phyloP scores from a whole-genome alignment of 1,140 invertebrate genomes.

The Drosophila saltans region DNA sequence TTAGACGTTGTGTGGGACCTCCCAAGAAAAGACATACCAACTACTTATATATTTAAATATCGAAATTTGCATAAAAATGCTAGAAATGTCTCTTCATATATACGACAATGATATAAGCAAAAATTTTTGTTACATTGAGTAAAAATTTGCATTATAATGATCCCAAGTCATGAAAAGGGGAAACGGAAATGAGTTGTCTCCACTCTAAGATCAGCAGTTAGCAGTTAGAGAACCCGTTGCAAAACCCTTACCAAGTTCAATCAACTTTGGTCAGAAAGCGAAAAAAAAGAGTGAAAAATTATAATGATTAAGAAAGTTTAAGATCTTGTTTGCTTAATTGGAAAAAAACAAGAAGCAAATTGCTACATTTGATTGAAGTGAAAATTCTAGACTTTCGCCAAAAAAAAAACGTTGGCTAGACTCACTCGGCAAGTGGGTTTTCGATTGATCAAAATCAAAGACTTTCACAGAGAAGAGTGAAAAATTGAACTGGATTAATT shows the following conservation, averaged over 20 bases:
- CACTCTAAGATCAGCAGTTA: slow-evolving; percentile 4
- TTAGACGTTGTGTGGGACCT: slow-evolving; percentile 36
- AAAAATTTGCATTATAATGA: slow-evolving; percentile 65
- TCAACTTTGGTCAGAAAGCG: slow-evolving; percentile 39
- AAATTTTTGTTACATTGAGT: slow-evolving; percentile 14
- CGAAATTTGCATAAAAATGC: slow-evolving; percentile 62
- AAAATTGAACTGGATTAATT: slow-evolving; percentile 58
- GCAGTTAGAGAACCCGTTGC: slow-evolving; percentile 45
- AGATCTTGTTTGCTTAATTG: slow-evolving; percentile 5
- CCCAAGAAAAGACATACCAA: slow-evolving; percentile 3
- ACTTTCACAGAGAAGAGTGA: slow-evolving; percentile 63
- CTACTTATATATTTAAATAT: not conserved
- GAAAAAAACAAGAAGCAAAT: slow-evolving; percentile 21
- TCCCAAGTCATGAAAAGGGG: slow-evolving; percentile 36
- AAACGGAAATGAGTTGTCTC: slow-evolving; percentile 70
- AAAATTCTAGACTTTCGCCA: slow-evolving; percentile 71
- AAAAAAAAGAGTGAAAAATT: slow-evolving; percentile 13
- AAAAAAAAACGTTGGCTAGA: slow-evolving; percentile 29
- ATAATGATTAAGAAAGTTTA: slow-evolving; percentile 26
- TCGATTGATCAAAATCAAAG: slow-evolving; percentile 22
- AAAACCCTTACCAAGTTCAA: slow-evolving; percentile 39
- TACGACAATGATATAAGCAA: slow-evolving; percentile 51
- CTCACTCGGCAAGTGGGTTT: slow-evolving; percentile 20
- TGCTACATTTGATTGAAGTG: slow-evolving; percentile 30
- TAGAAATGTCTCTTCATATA: slow-evolving; percentile 29